Evolutionary conservation across 2,797 vertebrate species (phyloP).

Genomic region (Chromis chromis): DNA sequence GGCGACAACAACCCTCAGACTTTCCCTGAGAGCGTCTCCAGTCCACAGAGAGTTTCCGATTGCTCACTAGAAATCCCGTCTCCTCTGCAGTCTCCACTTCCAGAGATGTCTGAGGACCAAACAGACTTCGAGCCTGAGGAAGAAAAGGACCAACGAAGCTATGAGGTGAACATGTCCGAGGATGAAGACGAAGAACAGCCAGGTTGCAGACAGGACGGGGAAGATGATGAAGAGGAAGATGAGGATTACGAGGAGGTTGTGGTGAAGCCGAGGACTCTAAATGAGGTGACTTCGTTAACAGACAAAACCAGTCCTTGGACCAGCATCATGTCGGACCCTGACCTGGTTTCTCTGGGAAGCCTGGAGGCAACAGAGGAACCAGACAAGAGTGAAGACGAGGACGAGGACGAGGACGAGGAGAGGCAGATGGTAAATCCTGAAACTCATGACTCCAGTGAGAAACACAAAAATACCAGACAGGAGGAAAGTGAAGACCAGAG

Average conservation of each 20-base stretch:
- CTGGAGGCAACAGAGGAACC: conserved; percentile 46
- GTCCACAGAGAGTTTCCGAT: conserved; percentile 35
- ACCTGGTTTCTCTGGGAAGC: conserved; percentile 73
- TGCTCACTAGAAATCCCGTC: conserved; percentile 37
- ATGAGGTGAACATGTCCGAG: conserved; percentile 7
- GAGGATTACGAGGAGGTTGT: conserved; percentile 92
- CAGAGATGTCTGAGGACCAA: conserved; percentile 34
- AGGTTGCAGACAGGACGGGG: conserved; percentile 19
- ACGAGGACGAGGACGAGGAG: conserved; percentile 20
- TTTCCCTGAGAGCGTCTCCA: conserved; percentile 37
- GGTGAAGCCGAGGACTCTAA: conserved; percentile 89
- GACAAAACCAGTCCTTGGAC: conserved; percentile 97
- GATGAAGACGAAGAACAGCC: conserved; percentile 38
- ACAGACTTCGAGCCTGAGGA: conserved; percentile 50
- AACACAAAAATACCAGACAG: neutral
- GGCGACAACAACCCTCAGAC: conserved; percentile 32
- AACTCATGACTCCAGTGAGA: neutral
- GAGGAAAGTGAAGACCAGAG: conserved; percentile 30
- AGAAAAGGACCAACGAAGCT: conserved; percentile 14
- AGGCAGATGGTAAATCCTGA: conserved; percentile 6
- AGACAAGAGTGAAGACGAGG: conserved; percentile 28
- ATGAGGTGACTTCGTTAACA: conserved; percentile 90
- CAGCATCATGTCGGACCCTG: conserved; percentile 89
- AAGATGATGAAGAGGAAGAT: conserved; percentile 68
- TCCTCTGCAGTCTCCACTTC: conserved; percentile 32